phyloP scores from a whole-genome alignment of 2,888 invertebrate species.

The Gryllus longicercus region DNA sequence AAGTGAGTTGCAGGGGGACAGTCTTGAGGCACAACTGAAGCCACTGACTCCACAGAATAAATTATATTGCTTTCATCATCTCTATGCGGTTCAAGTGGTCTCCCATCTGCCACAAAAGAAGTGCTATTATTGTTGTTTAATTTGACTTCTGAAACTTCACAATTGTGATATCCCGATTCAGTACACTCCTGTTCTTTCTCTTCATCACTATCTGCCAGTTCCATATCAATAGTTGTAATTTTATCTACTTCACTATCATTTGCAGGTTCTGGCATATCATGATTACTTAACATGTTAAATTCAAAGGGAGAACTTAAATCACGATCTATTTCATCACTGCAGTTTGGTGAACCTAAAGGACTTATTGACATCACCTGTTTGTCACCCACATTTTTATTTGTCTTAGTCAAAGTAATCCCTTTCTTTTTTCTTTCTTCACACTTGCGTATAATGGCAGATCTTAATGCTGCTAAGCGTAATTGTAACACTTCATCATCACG shows the following conservation, averaged over 20 bases:
- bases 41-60: neutral
- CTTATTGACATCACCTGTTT: neutral
- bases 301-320: neutral
- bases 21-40: neutral
- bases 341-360: neutral
- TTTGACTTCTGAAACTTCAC: neutral
- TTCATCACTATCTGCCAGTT: slow-evolving; percentile 3
- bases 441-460: neutral
- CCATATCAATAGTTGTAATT: neutral
- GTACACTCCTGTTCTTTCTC: neutral
- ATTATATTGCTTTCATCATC: neutral
- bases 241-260: neutral
- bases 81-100: neutral
- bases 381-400: neutral
- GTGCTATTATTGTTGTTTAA: neutral
- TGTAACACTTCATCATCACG: neutral
- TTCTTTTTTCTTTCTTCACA: slow-evolving; percentile 4
- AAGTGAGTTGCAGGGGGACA: no score
- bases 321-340: neutral
- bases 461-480: neutral
- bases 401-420: neutral
- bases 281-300: no score
- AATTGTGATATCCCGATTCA: neutral
- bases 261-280: neutral
- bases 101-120: neutral